phyloP scores from a whole-genome alignment of 2,113 vertebrate genomes.

The Menidia beryllina region DNA sequence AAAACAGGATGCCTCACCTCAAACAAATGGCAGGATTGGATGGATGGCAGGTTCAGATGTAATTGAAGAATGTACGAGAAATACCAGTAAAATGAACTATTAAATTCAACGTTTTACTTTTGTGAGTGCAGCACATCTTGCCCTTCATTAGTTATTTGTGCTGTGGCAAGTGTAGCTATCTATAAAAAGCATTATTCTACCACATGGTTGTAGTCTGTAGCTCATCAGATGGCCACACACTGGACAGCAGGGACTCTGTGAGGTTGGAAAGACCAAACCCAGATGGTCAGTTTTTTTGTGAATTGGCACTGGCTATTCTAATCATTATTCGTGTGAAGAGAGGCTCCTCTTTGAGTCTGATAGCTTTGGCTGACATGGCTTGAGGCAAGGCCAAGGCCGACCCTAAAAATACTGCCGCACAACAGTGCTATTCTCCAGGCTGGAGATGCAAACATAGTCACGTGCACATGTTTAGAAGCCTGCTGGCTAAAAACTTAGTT shows the following conservation, averaged over 20 bases:
- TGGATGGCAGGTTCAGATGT: background rate
- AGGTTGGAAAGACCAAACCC: slow-evolving; percentile 54
- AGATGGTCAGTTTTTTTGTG: slow-evolving; percentile 69
- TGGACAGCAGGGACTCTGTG: slow-evolving; percentile 53
- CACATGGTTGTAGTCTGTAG: slow-evolving; percentile 36
- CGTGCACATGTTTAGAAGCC: slow-evolving; percentile 5
- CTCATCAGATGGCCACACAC: slow-evolving; percentile 54
- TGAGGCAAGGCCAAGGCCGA: slow-evolving; percentile 53
- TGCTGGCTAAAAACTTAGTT: slow-evolving; percentile 5
- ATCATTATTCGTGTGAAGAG: slow-evolving; percentile 72
- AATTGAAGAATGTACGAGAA: background rate
- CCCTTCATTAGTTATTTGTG: background rate
- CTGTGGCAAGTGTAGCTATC: slow-evolving; percentile 7
- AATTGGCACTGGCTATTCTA: slow-evolving; percentile 58
- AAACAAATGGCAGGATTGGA: background rate
- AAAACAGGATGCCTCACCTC: background rate
- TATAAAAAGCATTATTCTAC: slow-evolving; percentile 46
- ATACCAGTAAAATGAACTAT: background rate
- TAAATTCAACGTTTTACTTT: background rate
- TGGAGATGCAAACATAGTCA: slow-evolving; percentile 1
- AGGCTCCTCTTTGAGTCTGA: slow-evolving; percentile 60
- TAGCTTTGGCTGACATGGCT: slow-evolving; percentile 52
- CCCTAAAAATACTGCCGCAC: slow-evolving; percentile 47
- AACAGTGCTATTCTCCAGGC: slow-evolving; percentile 38
- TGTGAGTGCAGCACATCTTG: background rate